Evolutionary conservation across 2,113 vertebrate genomes (phyloP), one percentile per base, ranked within the genome.

Genomic region (Myxocyprinus asiaticus): DNA sequence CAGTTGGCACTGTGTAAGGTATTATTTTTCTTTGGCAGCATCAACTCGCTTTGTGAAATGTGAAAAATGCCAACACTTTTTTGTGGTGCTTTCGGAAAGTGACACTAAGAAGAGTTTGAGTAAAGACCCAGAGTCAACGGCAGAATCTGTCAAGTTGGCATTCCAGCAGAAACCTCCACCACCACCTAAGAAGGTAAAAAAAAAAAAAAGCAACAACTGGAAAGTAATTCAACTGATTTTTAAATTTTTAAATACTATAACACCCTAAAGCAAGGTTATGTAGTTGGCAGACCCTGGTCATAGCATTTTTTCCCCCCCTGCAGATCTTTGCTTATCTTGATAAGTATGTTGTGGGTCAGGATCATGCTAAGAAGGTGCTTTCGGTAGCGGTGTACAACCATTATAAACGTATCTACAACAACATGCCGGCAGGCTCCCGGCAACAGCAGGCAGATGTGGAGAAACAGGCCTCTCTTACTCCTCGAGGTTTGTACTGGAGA

Each of bases 291-390:
- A 33, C 9, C 11, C 43, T 59, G 55, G 42, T 58, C 55, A 58
- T 56, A 42, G 42, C 22, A 33, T 33, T 4, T 63, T n/a, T 4
- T 14, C 14, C 64, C 50, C 48, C 22, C n/a, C 11, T 33, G 12
- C 64, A 96, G 95, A 96, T 96, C 88, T 96, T 93, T 86, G 94
- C 94, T 91, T 96, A 96, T 91, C 94, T 96, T 83, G 95, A 96
- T 89, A 96, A 96, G 85, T 96, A 95, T 0, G 95, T 96, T 83
- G 95, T 96, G 88, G 95, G 95, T 84, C 95, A 96, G 85, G 94
- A 91, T 47, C 95, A 95, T 90, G 95, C 95, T 75, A 96, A 96
- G 91, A 96, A 96, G 86, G 95, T 96, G 84, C 93, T 96, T 82
- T 93, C 95, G 1, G 95, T 96, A 85, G 95, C 95, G 53, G 95